phyloP scores from a whole-genome alignment of 1,140 invertebrate genomes.

The Sitophilus oryzae region DNA sequence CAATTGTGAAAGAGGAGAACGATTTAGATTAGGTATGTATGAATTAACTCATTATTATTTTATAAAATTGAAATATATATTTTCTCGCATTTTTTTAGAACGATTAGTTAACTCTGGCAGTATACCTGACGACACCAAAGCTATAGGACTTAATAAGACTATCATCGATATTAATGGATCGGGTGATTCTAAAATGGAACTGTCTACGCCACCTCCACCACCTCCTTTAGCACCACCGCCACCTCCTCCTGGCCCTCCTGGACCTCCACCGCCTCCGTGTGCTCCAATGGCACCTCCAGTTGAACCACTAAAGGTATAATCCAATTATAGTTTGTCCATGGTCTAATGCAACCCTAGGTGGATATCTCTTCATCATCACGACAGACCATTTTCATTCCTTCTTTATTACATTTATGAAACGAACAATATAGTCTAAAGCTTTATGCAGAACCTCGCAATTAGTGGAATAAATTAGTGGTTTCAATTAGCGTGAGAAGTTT shows the following conservation, averaged over 20 bases:
- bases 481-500: too few species aligned
- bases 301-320: slow-evolving; percentile 47
- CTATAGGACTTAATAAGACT: slow-evolving; percentile 42
- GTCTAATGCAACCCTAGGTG: too few species aligned
- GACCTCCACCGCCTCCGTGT: slow-evolving; percentile 47
- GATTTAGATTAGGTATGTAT: slow-evolving; percentile 55
- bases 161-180: slow-evolving; percentile 30
- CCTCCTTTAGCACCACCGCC: slow-evolving; percentile 55
- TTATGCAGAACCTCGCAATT: too few species aligned
- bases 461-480: too few species aligned
- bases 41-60: neutral
- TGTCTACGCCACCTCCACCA: slow-evolving; percentile 48
- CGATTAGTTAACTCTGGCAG: slow-evolving; percentile 80
- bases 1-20: slow-evolving; percentile 75
- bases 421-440: too few species aligned
- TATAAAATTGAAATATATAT: too few species aligned
- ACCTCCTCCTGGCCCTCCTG: slow-evolving; percentile 47
- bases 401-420: too few species aligned
- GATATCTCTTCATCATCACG: too few species aligned
- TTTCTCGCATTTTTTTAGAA: slow-evolving; percentile 46
- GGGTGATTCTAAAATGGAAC: slow-evolving; percentile 46
- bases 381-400: too few species aligned
- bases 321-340: too few species aligned
- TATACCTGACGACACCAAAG: slow-evolving; percentile 89
- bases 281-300: slow-evolving; percentile 53